Evolutionary conservation across 2,797 vertebrate species (phyloP).

Genomic region (Channallabes apus): DNA sequence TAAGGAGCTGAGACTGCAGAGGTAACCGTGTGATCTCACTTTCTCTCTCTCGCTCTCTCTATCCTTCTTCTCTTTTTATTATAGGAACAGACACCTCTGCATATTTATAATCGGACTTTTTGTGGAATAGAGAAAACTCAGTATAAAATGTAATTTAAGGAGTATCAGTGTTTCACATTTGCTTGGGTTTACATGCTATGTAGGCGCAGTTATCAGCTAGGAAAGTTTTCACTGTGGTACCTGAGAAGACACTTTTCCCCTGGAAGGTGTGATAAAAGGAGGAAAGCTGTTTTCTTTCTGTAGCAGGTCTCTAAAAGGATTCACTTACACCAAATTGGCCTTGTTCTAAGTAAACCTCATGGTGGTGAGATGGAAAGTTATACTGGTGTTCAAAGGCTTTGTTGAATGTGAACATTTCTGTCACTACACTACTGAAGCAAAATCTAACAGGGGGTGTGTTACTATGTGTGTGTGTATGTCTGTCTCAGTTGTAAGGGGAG

Average conservation of each 20-base stretch:
- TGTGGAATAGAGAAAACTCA: background rate
- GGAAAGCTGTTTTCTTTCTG: background rate
- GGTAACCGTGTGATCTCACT: constrained; percentile 70
- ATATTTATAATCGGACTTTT: constrained; percentile 58
- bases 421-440: background rate
- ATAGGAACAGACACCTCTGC: constrained; percentile 52
- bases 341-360: constrained; percentile 2
- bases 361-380: constrained; percentile 33
- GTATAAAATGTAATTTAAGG: background rate
- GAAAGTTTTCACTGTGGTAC: background rate
- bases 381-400: background rate
- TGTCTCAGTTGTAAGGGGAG: background rate
- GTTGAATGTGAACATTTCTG: background rate
- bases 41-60: background rate
- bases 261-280: background rate
- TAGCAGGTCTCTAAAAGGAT: background rate
- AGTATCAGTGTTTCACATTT: constrained; percentile 2
- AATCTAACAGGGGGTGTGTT: background rate
- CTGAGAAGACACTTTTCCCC: background rate
- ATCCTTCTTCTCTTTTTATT: constrained; percentile 21
- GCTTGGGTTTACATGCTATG: background rate
- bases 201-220: background rate
- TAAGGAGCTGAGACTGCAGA: constrained; percentile 86
- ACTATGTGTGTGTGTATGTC: background rate
- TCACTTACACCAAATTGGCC: constrained; percentile 6